phyloP scores from a whole-genome alignment of 2,888 invertebrate species.

The Pasiphila rectangulata region DNA sequence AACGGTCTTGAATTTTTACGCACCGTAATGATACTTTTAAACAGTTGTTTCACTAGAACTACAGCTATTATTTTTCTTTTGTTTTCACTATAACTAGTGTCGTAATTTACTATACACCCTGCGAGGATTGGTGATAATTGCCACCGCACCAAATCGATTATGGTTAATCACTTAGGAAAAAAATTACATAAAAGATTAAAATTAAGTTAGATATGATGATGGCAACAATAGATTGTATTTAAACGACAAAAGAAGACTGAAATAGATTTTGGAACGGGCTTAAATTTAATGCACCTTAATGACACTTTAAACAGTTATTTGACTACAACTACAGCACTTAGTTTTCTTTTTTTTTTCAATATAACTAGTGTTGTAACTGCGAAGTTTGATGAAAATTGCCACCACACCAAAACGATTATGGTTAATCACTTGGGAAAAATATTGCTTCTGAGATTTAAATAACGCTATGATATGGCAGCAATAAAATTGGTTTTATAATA shows the following conservation, averaged over 20 bases:
- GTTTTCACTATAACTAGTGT: too few relatives aligned
- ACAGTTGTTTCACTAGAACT: too few relatives aligned
- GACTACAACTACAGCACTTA: too few relatives aligned
- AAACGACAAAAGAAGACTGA: not conserved
- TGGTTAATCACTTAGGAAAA: conserved; percentile 44
- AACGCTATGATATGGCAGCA: not conserved
- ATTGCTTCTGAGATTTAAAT: conserved; percentile 22
- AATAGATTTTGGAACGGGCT: not conserved
- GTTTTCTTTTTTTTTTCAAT: too few relatives aligned
- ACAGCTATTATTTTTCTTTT: too few relatives aligned
- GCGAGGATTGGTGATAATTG: conserved; percentile 64
- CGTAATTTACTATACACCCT: too few relatives aligned
- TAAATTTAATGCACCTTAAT: too few relatives aligned
- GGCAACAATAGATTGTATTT: not conserved
- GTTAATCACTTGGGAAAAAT: conserved; percentile 43
- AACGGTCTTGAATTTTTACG: not conserved
- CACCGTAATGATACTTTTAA: too few relatives aligned
- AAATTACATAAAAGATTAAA: conserved; percentile 25
- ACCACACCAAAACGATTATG: conserved; percentile 44
- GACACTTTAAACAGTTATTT: too few relatives aligned
- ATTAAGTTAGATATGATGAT: not conserved
- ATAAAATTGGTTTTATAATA: not conserved
- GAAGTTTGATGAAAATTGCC: conserved; percentile 61
- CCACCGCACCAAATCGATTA: conserved; percentile 42
- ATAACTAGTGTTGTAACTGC: too few relatives aligned